A percentile compares a stretch with the other conserved stretches of the same genome.
These are phyloP conservation scores for Sceloporus undulatus DNA, from an alignment of 2,113 vertebrate genomes.

Conservation along the genomic window DNA sequence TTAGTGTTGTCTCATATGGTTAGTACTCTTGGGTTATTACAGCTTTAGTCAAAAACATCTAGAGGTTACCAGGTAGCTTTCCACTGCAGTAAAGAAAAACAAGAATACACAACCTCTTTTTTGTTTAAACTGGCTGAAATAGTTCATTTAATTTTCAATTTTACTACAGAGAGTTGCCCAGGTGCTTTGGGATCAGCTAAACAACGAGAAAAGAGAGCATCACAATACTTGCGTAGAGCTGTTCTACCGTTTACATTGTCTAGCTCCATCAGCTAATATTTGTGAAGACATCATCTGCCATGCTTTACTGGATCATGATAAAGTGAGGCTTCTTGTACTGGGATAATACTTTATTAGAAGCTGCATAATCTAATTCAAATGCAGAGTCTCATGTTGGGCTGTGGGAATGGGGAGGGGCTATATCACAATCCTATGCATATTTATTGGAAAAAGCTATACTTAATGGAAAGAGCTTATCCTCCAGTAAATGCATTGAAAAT, in stretches of 20 bases:
- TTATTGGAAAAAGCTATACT: neutral
- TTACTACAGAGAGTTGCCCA: constrained; percentile 85
- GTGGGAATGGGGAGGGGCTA: neutral
- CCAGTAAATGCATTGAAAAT: neutral
- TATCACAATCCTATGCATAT: neutral
- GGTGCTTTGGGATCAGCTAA: constrained; percentile 93
- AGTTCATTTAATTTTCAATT: neutral
- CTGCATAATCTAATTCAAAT: neutral
- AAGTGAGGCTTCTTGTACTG: constrained; percentile 76
- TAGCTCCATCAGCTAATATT: constrained; percentile 90
- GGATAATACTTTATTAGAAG: neutral
- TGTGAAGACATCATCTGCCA: constrained; percentile 98
- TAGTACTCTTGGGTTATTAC: too few relatives aligned
- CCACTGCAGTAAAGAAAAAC: neutral
- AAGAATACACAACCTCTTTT: neutral
- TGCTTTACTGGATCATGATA: constrained; percentile 87
- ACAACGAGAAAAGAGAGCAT: constrained; percentile 90
- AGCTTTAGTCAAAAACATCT: neutral
- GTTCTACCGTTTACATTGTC: constrained; percentile 94
- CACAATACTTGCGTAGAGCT: constrained; percentile 93
- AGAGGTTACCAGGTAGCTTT: neutral
- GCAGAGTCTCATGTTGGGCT: too few relatives aligned
- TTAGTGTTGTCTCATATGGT: too few relatives aligned
- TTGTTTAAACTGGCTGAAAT: constrained; percentile 15
- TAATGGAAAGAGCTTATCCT: neutral